Conservation (phyloP, 2,888 invertebrate species). For the Heliconius ismenius region DNA sequence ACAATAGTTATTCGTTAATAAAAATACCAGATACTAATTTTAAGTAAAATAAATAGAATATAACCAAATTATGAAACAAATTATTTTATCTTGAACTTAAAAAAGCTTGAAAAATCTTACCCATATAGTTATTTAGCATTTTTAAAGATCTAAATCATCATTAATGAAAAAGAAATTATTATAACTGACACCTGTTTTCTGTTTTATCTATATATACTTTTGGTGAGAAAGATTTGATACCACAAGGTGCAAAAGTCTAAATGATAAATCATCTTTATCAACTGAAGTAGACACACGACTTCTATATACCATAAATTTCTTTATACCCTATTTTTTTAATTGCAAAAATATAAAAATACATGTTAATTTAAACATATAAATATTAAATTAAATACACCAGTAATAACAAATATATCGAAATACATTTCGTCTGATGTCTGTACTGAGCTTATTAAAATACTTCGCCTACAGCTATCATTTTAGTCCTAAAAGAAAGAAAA, state of each 20-base stretch:
- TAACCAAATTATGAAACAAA: not conserved
- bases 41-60: no score
- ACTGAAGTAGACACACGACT: conserved; percentile 23
- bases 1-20: no score
- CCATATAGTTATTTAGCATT: not conserved
- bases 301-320: not conserved
- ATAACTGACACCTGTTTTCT: conserved; percentile 60
- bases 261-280: conserved; percentile 56
- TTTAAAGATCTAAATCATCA: conserved; percentile 3
- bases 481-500: conserved; percentile 67
- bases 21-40: no score
- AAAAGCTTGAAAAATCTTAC: not conserved
- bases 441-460: conserved; percentile 62
- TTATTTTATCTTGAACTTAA: not conserved
- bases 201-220: conserved; percentile 49
- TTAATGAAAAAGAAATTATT: conserved; percentile 30
- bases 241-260: conserved; percentile 76
- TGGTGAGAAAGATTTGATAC: conserved; percentile 64
- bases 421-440: conserved; percentile 25
- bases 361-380: no score
- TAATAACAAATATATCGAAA: not conserved
- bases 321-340: not conserved
- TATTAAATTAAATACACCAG: not conserved
- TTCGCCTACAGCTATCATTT: conserved; percentile 60
- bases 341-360: not conserved